phyloP scores from a whole-genome alignment of 2,888 invertebrate genomes.

The Eledona agricola region DNA sequence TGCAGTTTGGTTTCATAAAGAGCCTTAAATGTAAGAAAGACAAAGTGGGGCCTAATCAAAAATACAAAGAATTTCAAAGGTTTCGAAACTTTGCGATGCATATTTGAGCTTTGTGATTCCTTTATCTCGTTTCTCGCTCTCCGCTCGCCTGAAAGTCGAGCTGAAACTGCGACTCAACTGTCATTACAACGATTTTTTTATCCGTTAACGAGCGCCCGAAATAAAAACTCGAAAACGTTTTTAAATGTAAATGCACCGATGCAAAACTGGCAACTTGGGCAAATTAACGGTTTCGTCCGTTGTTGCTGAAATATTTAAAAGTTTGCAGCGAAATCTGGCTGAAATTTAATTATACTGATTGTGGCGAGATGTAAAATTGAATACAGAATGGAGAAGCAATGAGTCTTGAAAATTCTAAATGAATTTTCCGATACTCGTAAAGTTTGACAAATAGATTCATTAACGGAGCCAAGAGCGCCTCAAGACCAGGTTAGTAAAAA shows the following conservation, averaged over 20 bases:
- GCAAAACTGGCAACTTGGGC: slow-evolving; percentile 11
- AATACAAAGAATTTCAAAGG: slow-evolving; percentile 31
- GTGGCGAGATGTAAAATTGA: slow-evolving; percentile 33
- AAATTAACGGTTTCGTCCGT: slow-evolving; percentile 21
- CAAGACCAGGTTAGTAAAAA: slow-evolving; percentile 41
- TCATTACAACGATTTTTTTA: slow-evolving; percentile 19
- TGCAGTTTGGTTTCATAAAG: slow-evolving; percentile 16
- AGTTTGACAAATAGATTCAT: slow-evolving; percentile 43
- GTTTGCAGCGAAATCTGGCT: slow-evolving; percentile 20
- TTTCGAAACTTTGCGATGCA: slow-evolving; percentile 27
- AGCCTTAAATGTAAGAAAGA: slow-evolving; percentile 17
- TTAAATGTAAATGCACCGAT: slow-evolving; percentile 11
- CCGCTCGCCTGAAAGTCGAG: slow-evolving; percentile 18
- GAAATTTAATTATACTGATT: slow-evolving; percentile 38
- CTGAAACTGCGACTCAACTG: slow-evolving; percentile 6
- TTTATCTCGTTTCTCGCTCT: slow-evolving; percentile 20
- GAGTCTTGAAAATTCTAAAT: slow-evolving; percentile 40
- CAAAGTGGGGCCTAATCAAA: slow-evolving; percentile 31
- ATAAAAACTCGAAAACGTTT: neutral
- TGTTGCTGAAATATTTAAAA: slow-evolving; percentile 29
- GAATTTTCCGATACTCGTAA: slow-evolving; percentile 42
- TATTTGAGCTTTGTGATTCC: slow-evolving; percentile 29
- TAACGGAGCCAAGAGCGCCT: slow-evolving; percentile 37
- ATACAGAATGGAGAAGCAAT: slow-evolving; percentile 34
- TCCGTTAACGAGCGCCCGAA: neutral